Evolutionary conservation across 1,140 invertebrate species (phyloP).

Genomic region (Philotrypesis tridentata): DNA sequence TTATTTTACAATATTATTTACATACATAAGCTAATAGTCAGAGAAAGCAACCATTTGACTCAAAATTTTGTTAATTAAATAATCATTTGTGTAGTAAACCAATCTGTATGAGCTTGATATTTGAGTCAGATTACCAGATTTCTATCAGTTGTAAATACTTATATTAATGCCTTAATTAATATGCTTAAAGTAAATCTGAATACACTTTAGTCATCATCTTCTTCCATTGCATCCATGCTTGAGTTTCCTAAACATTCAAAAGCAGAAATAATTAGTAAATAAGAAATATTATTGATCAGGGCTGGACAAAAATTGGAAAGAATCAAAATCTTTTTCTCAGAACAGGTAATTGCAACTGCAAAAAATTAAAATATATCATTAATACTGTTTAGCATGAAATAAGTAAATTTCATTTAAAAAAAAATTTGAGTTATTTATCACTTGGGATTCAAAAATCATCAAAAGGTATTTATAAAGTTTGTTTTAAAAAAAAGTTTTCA

Average conservation of each 20-base stretch:
- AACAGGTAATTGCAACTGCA: not conserved
- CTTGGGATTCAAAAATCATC: not conserved
- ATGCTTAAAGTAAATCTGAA: slow-evolving; percentile 41
- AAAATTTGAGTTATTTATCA: not conserved
- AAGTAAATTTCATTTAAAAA: not conserved
- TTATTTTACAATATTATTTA: slow-evolving; percentile 29
- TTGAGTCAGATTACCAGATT: slow-evolving; percentile 33
- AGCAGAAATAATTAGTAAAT: slow-evolving; percentile 27
- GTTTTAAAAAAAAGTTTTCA: not conserved
- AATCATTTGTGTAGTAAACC: slow-evolving; percentile 63
- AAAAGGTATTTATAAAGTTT: not conserved
- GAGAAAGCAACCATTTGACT: slow-evolving; percentile 1
- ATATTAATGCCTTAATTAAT: slow-evolving; percentile 40
- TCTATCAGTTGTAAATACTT: slow-evolving; percentile 8
- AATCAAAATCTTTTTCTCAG: not conserved
- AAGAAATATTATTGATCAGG: slow-evolving; percentile 21
- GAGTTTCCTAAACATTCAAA: slow-evolving; percentile 63
- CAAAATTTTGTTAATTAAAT: slow-evolving; percentile 15
- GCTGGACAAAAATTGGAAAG: slow-evolving; percentile 7
- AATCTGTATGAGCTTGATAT: slow-evolving; percentile 66
- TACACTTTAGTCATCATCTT: slow-evolving; percentile 67
- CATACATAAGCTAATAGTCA: not conserved
- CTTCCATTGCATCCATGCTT: slow-evolving; percentile 66
- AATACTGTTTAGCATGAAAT: not conserved
- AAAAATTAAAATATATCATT: not conserved